phyloP scores from a whole-genome alignment of 2,888 invertebrate species.

The Lycia hirtaria region DNA sequence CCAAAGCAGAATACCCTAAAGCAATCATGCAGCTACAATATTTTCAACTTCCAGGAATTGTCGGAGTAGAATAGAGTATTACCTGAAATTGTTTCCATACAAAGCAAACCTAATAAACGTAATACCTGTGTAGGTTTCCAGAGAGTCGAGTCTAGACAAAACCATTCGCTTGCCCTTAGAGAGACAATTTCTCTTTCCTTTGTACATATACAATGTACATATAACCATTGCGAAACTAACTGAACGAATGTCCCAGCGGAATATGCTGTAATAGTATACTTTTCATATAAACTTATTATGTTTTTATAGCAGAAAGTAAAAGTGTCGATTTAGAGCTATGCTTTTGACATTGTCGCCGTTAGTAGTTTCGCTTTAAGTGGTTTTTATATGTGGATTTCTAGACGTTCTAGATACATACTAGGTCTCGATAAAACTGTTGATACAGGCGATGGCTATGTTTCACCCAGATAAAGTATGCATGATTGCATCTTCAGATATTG shows the following conservation, averaged over 20 bases:
- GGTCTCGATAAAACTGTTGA: conserved; percentile 2
- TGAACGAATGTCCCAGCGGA: conserved; percentile 41
- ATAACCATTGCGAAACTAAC: conserved; percentile 45
- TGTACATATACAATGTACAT: conserved; percentile 33
- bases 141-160: conserved; percentile 22
- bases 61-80: background rate
- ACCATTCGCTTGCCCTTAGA: conserved; percentile 20
- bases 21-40: background rate
- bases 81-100: conserved; percentile 1
- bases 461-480: background rate
- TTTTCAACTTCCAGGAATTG: background rate
- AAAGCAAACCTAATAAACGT: conserved; percentile 29
- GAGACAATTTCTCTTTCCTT: conserved; percentile 39
- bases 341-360: conserved; percentile 12
- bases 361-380: background rate
- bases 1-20: background rate
- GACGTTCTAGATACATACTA: conserved; percentile 19
- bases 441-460: background rate
- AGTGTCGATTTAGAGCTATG: conserved; percentile 11
- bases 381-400: conserved; percentile 18
- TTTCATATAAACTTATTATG: conserved; percentile 38
- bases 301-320: conserved; percentile 20
- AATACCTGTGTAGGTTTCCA: conserved; percentile 2
- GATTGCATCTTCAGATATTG: conserved; percentile 6
- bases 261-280: conserved; percentile 9